Conservation (phyloP, 2,113 vertebrate species). For the Cavia porcellus region DNA sequence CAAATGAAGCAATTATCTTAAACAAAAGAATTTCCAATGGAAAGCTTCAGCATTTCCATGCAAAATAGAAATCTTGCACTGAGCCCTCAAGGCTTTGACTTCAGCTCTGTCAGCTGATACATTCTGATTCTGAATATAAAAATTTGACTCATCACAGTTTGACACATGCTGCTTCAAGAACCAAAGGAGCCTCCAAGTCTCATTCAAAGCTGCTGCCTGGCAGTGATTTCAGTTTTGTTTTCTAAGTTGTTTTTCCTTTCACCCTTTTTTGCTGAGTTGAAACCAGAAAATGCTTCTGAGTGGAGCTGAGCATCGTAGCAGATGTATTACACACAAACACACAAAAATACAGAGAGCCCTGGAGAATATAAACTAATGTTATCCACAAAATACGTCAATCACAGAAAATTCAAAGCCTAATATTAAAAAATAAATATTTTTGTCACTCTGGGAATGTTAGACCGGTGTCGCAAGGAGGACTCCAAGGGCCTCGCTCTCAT, state of each 20-base stretch:
- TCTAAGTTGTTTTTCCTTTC: conserved; percentile 73
- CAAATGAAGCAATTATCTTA: conserved; percentile 58
- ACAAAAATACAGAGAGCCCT: conserved; percentile 55
- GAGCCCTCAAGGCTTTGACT: conserved; percentile 47
- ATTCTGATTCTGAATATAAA: conserved; percentile 70
- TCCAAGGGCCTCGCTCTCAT: too few species aligned
- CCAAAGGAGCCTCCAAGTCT: conserved; percentile 27
- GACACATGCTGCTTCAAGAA: conserved; percentile 60
- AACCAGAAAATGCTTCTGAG: conserved; percentile 60
- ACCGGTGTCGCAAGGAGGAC: too few species aligned
- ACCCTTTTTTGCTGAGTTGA: conserved; percentile 66
- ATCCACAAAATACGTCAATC: conserved; percentile 51
- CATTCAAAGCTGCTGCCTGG: conserved; percentile 58
- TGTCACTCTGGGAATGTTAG: too few species aligned
- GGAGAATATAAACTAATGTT: not conserved
- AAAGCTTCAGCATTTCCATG: conserved; percentile 34
- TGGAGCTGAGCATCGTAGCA: not conserved
- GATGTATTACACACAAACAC: conserved; percentile 60
- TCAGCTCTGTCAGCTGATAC: conserved; percentile 58
- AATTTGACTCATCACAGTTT: conserved; percentile 55
- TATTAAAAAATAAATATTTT: conserved; percentile 52
- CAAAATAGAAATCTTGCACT: conserved; percentile 29
- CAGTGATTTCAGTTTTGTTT: conserved; percentile 66
- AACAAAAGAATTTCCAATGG: conserved; percentile 24
- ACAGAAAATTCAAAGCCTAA: not conserved